Base-by-base conservation (phyloP, 2,797 vertebrate species). In the Cryptoblepharus egeriae region DNA sequence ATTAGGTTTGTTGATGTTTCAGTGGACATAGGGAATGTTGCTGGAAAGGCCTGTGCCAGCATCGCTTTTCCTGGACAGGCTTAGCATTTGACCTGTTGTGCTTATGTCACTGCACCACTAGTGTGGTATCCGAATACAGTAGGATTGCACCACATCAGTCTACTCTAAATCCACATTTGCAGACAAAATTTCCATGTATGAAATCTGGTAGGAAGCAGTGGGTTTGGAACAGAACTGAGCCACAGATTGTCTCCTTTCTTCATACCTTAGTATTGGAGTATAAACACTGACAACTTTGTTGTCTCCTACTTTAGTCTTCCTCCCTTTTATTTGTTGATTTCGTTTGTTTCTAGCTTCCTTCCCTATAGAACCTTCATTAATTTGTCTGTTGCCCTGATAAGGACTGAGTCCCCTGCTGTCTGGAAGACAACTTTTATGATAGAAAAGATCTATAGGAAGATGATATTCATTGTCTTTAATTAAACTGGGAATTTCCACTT, bases 401-500 rank as follows among this genome's bases (percentile, higher is more conserved):
- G 83, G n/a, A 32, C 72, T 63, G 63, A 67, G 64, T 77, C 72
- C 73, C 81, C 88, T 49, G 37, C n/a, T 75, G 81, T 86, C 65
- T 92, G 86, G 83, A 85, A 85, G 84, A 85, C 75, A 84, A 49
- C 76, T 92, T 88, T 85, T 87, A 32, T 5, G 2, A 89, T 79
- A 83, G 87, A 77, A 79, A 82, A 69, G 70, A 88, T 87, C 37
- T 83, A 83, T 83, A 84, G 86, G 64, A 88, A 87, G 80, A 78
- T 85, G 5, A 61, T 84, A 84, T 79, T 77, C 80, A 83, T 82
- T 75, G 87, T 70, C 88, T 91, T 84, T 69, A 90, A 90, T 91
- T 90, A 92, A 92, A 92, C 85, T 82, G 81, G 80, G 74, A 86
- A 88, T 93, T 95, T 92, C 75, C 80, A 83, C 84, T 92, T 91